Conservation (phyloP, 2,888 invertebrate genomes). For the Oxytorus armatus region DNA sequence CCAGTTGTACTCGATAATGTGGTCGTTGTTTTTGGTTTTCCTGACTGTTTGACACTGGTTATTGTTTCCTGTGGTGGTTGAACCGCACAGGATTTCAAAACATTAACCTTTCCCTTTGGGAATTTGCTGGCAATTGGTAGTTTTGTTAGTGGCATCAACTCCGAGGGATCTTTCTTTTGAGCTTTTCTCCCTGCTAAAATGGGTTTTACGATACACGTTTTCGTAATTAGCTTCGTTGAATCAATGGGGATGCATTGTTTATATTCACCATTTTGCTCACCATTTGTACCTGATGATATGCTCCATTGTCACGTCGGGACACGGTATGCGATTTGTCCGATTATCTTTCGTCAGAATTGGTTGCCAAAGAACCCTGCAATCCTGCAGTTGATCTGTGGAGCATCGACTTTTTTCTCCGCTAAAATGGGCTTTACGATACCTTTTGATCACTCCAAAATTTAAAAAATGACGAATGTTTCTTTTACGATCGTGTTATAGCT, state of each 20-base stretch:
- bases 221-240: neutral
- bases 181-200: neutral
- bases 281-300: slow-evolving; percentile 32
- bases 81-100: no score
- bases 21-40: no score
- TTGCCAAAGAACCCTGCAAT: slow-evolving; percentile 93
- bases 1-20: no score
- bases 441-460: neutral
- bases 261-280: slow-evolving; percentile 44
- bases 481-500: neutral
- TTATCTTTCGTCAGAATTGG: slow-evolving; percentile 99
- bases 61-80: no score
- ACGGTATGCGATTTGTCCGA: slow-evolving; percentile 98
- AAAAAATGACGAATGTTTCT: slow-evolving; percentile 16
- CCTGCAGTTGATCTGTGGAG: slow-evolving; percentile 90
- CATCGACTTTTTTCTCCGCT: slow-evolving; percentile 84
- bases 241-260: neutral
- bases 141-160: slow-evolving; percentile 70
- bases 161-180: neutral
- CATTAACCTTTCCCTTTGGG: no score
- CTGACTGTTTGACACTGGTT: no score
- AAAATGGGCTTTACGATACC: slow-evolving; percentile 86
- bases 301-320: slow-evolving; percentile 92
- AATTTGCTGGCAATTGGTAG: slow-evolving; percentile 51
- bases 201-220: slow-evolving; percentile 9